Conservation (phyloP, 1,140 invertebrate genomes). For the Homalodisca vitripennis region DNA sequence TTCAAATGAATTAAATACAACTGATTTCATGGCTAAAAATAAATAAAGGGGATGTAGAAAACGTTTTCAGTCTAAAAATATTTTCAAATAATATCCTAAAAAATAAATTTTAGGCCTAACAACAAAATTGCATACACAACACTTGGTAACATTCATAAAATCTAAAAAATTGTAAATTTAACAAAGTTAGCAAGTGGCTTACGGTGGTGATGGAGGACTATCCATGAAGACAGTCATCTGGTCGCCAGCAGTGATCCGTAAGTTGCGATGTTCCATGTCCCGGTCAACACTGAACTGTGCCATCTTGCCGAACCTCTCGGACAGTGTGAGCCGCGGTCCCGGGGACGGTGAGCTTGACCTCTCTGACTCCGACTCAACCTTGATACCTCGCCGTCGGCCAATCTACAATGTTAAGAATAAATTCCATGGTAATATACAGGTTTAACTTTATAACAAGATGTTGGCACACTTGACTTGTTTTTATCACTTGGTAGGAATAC, state of each 20-base stretch:
- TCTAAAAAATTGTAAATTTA: background rate
- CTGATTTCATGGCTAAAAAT: too few relatives aligned
- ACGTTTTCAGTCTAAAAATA: background rate
- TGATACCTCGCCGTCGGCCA: conserved; percentile 32
- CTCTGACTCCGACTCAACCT: conserved; percentile 49
- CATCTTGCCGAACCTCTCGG: conserved; percentile 85
- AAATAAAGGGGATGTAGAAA: too few relatives aligned
- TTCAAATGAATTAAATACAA: too few relatives aligned
- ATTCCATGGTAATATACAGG: too few relatives aligned
- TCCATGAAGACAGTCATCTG: conserved; percentile 42
- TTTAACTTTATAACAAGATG: too few relatives aligned
- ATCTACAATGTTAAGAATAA: conserved; percentile 35
- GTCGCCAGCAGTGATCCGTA: conserved; percentile 81
- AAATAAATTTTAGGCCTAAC: background rate
- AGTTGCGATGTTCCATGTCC: conserved; percentile 68
- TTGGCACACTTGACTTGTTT: too few relatives aligned
- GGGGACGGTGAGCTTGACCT: conserved; percentile 45
- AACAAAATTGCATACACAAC: background rate
- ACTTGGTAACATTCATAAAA: too few relatives aligned
- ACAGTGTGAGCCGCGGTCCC: conserved; percentile 62
- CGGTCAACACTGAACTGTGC: conserved; percentile 80
- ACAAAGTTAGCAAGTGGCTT: background rate
- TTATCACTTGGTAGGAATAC: too few relatives aligned
- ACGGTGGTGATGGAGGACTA: conserved; percentile 39
- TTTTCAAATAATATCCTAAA: background rate